Evolutionary conservation across 1,140 invertebrate species (phyloP), one percentile per base, ranked within the genome.

Genomic region (Drosophila quadrilineata): DNA sequence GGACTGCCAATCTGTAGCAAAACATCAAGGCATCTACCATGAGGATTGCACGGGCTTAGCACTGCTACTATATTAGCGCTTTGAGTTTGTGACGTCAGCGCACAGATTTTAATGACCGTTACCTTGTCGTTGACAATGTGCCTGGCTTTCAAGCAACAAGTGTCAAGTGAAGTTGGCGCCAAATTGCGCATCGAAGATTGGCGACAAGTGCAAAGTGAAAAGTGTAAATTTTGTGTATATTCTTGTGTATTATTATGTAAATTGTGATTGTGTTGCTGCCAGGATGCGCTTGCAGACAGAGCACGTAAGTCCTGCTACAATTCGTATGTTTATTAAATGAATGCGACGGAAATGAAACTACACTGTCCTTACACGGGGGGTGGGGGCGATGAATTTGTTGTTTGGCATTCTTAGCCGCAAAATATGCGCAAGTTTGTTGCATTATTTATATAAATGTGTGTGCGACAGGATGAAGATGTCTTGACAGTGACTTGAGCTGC

Each of bases 361-460:
- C n/a, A n/a, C n/a, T n/a, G n/a, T n/a, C n/a, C n/a, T n/a, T n/a
- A n/a, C n/a, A n/a, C n/a, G n/a, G n/a, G n/a, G n/a, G n/a, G n/a
- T n/a, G n/a, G n/a, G n/a, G n/a, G n/a, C n/a, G n/a, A n/a, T n/a
- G n/a, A n/a, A 33, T 19, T 50, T 40, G 46, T 59, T 77, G 58
- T 58, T 50, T 56, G 26, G 50, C 38, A 24, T 53, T 6, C 45
- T 68, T 29, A 10, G 71, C 53, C 64, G 33, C 64, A 68, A 73
- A 75, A 72, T 75, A 75, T 75, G 68, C 48, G 33, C 65, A 73
- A 74, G 59, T 56, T 73, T 67, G 69, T 76, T 74, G 65, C 73
- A 68, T 64, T 71, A 64, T 53, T 82, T 66, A 73, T 59, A 22
- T 28, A 49, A n/a, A n/a, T n/a, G n/a, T n/a, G n/a, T n/a, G n/a